Evolutionary conservation across 2,888 invertebrate species (phyloP).

Genomic region (Trissolcus japonicus): DNA sequence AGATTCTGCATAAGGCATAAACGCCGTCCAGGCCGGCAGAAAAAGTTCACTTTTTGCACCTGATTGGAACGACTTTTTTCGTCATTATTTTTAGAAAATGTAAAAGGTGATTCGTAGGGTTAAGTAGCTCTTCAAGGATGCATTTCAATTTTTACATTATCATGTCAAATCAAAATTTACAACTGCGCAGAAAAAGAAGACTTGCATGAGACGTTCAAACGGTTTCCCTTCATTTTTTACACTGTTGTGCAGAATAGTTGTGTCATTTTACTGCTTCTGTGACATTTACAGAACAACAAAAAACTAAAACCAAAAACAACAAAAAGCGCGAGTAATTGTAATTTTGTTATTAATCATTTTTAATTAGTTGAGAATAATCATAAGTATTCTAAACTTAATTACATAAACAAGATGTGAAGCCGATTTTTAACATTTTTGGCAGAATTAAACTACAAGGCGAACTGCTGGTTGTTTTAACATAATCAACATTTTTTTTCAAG

Average conservation of each 20-base stretch:
- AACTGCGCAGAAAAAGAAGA: background rate
- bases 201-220: background rate
- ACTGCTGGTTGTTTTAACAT: background rate
- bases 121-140: conserved; percentile 55
- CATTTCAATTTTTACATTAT: conserved; percentile 46
- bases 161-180: conserved; percentile 10
- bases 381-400: too few relatives aligned
- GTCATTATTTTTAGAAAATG: conserved; percentile 50
- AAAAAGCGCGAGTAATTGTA: background rate
- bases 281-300: background rate
- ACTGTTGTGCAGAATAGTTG: too few relatives aligned
- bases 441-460: conserved; percentile 1
- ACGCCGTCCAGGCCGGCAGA: conserved; percentile 22
- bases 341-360: background rate
- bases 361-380: background rate
- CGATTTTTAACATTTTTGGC: background rate
- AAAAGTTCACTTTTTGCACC: conserved; percentile 46
- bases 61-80: conserved; percentile 51
- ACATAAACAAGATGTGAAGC: background rate
- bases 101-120: conserved; percentile 54
- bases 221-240: too few relatives aligned
- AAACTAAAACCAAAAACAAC: background rate
- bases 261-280: background rate
- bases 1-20: conserved; percentile 57
- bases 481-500: too few relatives aligned